Conservation (phyloP, 2,797 vertebrate genomes). For the Anabas testudineus region DNA sequence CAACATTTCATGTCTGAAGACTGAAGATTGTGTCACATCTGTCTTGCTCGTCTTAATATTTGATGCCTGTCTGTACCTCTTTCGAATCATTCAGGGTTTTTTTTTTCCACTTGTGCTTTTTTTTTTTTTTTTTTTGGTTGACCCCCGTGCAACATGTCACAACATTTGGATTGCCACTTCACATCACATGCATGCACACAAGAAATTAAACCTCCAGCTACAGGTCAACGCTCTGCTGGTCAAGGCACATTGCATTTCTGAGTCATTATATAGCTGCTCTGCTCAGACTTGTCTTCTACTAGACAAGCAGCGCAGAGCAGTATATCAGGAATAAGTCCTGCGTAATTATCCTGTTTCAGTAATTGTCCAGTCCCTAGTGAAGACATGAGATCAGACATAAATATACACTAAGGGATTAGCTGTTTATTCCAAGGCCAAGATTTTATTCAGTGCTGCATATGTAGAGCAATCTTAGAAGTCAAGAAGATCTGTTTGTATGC, state of each 20-base stretch:
- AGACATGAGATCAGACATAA: constrained; percentile 19
- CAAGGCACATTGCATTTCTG: constrained; percentile 60
- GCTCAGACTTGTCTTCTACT: constrained; percentile 40
- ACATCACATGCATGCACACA: constrained; percentile 66
- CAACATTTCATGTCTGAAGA: too few species aligned
- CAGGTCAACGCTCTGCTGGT: constrained; percentile 67
- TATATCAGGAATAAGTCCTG: constrained; percentile 26
- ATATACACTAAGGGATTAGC: constrained; percentile 38
- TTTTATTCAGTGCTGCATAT: constrained; percentile 40
- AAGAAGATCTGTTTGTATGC: constrained; percentile 60
- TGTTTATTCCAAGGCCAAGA: constrained; percentile 38
- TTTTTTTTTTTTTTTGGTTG: constrained; percentile 43
- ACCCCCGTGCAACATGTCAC: constrained; percentile 55
- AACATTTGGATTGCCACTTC: constrained; percentile 63
- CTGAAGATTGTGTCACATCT: constrained; percentile 26
- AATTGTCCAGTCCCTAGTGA: constrained; percentile 18
- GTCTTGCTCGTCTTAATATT: constrained; percentile 59
- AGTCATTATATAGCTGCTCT: constrained; percentile 58
- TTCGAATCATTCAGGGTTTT: constrained; percentile 6
- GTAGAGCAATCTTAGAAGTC: constrained; percentile 55
- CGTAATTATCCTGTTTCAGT: constrained; percentile 28
- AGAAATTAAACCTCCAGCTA: constrained; percentile 66
- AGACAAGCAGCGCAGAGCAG: constrained; percentile 1
- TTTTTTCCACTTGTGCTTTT: constrained; percentile 31
- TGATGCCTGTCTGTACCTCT: constrained; percentile 51